Base-by-base conservation (phyloP, 2,113 vertebrate genomes). In the Vimba vimba region DNA sequence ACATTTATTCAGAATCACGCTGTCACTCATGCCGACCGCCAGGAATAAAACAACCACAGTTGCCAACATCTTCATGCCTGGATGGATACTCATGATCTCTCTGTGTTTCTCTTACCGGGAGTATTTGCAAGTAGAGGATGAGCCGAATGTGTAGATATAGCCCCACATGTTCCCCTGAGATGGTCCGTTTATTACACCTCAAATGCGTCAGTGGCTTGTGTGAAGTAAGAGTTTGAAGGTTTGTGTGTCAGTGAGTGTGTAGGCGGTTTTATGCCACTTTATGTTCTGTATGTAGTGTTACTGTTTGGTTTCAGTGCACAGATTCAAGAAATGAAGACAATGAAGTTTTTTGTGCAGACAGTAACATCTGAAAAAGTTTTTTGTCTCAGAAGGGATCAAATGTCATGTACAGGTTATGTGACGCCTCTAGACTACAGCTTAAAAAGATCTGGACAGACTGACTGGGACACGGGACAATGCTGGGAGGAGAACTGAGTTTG, bases 101-200 rank as follows among this genome's bases (percentile, higher is more conserved):
- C 59, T 30, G n/a, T 45, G 23, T 68, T 43, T n/a, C 3, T 69
- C 30, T 23, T 15, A 25, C 11, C 9, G 8, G 62, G 57, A 80
- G 43, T 15, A 6, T 3, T 4, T 33, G 43, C 19, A 36, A 62
- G 33, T n/a, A 23, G 50, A 57, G 2, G 36, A 50, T 10, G 11
- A 3, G 39, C 43, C 9, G 39, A 6, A 25, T 47, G 27, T 36
- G 33, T 59, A 69, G 11, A 57, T 83, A 83, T 83, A 83, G 12
- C 5, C 33, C 19, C 68, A 69, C n/a, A 45, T 69, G 79, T 52
- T 82, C 79, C 62, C 79, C 27, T 1, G 79, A 82, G 79, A 69
- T 2, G 15, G 17, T 5, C 8, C n/a, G 1, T n/a, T 45, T 19
- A 19, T 23, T 57, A 57, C 19, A 57, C 25, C 12, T 17, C 13